Evolutionary conservation across 2,797 vertebrate genomes (phyloP).

Genomic region (Labeo calbasu): DNA sequence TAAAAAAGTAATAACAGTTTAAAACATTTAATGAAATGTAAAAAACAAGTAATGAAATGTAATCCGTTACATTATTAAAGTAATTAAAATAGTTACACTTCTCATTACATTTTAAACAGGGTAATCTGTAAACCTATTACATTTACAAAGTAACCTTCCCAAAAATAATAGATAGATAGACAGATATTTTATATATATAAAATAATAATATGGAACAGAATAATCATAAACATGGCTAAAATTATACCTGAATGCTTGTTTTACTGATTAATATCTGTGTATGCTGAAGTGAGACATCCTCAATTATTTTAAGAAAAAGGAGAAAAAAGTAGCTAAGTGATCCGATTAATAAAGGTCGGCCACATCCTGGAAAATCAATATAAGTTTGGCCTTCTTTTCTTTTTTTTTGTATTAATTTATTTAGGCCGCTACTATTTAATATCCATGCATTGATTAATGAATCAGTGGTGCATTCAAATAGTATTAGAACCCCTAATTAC

Average conservation of each 20-base stretch:
- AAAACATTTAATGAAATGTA: no score
- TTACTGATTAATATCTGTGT: background rate
- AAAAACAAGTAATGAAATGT: no score
- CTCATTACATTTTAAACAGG: no score
- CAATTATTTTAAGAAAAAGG: background rate
- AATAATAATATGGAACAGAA: background rate
- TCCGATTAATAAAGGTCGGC: background rate
- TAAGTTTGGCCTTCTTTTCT: background rate
- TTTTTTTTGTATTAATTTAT: background rate
- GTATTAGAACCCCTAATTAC: conserved; percentile 3
- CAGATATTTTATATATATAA: background rate
- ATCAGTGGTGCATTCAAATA: conserved; percentile 22
- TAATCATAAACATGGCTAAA: background rate
- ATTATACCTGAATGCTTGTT: background rate
- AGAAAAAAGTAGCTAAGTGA: background rate
- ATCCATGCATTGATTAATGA: background rate
- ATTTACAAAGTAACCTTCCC: no score
- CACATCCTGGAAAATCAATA: background rate
- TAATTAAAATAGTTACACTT: no score
- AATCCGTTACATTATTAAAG: no score
- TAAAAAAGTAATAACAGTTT: no score
- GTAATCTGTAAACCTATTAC: no score
- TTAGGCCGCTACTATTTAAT: background rate
- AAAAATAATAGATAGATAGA: background rate
- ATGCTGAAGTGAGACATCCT: conserved; percentile 2